phyloP scores from a whole-genome alignment of 1,140 invertebrate genomes.

The Drosophila pandora region DNA sequence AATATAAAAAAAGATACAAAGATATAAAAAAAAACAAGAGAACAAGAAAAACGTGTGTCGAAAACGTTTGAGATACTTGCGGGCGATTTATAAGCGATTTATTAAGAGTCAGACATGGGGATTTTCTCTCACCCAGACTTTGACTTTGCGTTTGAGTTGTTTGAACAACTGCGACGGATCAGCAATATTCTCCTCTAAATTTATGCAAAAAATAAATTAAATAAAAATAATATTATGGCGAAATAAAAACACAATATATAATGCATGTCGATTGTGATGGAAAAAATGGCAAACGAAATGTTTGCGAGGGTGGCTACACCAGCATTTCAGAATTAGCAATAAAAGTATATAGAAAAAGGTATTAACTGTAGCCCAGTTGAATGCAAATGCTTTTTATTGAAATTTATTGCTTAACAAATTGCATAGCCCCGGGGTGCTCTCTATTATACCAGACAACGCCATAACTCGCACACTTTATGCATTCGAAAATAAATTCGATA shows the following conservation, averaged over 20 bases:
- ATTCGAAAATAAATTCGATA: constrained; percentile 29
- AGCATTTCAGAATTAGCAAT: not conserved
- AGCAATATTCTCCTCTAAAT: constrained; percentile 22
- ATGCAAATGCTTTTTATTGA: constrained; percentile 41
- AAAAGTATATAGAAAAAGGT: not conserved
- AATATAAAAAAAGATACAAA: constrained; percentile 17
- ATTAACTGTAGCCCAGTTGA: not conserved
- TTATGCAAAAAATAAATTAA: constrained; percentile 43
- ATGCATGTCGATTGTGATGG: constrained; percentile 6
- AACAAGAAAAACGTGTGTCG: constrained; percentile 66
- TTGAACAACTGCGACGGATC: constrained; percentile 65
- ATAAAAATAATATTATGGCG: constrained; percentile 40
- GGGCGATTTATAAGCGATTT: constrained; percentile 72
- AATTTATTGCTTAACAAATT: constrained; percentile 45
- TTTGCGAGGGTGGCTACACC: constrained; percentile 36
- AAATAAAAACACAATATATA: constrained; percentile 28
- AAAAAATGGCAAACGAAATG: constrained; percentile 71
- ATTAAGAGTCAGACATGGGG: constrained; percentile 41
- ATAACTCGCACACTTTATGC: constrained; percentile 36
- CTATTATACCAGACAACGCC: constrained; percentile 33
- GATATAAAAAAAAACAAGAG: not conserved
- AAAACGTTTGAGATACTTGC: constrained; percentile 61
- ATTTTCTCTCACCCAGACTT: constrained; percentile 33
- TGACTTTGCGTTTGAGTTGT: constrained; percentile 37
- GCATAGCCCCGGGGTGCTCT: constrained; percentile 48